These are phyloP conservation scores for Buathra laborator DNA, from an alignment of 2,888 invertebrate species.

Conservation along the genomic window DNA sequence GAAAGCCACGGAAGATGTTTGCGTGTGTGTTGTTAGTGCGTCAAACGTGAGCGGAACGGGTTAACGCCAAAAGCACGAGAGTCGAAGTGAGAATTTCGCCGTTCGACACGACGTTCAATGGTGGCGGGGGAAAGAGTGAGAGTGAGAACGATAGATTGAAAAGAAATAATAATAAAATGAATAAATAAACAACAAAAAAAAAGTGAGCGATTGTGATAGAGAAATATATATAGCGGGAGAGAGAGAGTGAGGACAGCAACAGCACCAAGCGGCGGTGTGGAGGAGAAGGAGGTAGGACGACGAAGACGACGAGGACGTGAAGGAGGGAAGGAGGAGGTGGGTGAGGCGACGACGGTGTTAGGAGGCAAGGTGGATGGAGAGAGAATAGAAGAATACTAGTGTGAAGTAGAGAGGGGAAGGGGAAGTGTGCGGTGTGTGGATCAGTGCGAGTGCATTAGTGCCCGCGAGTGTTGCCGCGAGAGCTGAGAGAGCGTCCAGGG, in stretches of 20 bases:
- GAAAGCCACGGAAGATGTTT: constrained; percentile 29
- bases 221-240: neutral
- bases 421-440: constrained; percentile 57
- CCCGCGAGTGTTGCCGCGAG: constrained; percentile 51
- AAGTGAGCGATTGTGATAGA: constrained; percentile 4
- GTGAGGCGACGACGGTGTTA: constrained; percentile 63
- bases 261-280: constrained; percentile 31
- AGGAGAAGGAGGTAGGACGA: constrained; percentile 48
- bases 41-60: constrained; percentile 56
- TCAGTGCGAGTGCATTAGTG: constrained; percentile 65
- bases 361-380: constrained; percentile 48
- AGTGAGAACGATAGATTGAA: constrained; percentile 34
- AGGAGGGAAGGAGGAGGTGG: constrained; percentile 53
- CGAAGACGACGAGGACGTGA: constrained; percentile 47
- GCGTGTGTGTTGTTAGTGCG: constrained; percentile 46
- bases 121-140: neutral
- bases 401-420: constrained; percentile 51
- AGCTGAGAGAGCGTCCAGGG: constrained; percentile 66
- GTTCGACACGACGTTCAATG: constrained; percentile 32
- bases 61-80: constrained; percentile 63
- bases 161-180: neutral
- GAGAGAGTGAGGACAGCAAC: constrained; percentile 51
- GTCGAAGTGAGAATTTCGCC: constrained; percentile 43
- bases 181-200: constrained; percentile 20
- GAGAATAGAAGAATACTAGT: constrained; percentile 51